Percentiles rank a stretch among this genome's conserved stretches.
phyloP scores from a whole-genome alignment of 2,797 vertebrate genomes.

The Anniella stebbinsi region DNA sequence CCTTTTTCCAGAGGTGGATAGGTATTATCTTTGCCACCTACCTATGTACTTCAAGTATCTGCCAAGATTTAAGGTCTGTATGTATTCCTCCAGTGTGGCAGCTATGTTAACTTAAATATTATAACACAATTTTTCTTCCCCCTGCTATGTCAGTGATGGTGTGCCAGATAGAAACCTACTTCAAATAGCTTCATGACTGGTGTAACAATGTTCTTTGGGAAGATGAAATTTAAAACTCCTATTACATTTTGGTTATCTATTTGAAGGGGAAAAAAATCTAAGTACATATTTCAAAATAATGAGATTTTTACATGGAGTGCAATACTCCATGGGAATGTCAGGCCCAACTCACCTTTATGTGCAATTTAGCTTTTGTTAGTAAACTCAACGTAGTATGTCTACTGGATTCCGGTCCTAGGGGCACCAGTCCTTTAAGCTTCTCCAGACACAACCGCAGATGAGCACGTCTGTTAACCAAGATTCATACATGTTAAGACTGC shows the following conservation, averaged over 20 bases:
- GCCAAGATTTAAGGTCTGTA: too few relatives aligned
- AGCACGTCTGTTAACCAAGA: constrained; percentile 82
- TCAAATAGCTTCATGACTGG: neutral
- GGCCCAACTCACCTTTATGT: constrained; percentile 88
- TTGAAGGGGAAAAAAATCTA: neutral
- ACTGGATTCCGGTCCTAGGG: constrained; percentile 88
- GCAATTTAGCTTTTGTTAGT: constrained; percentile 91
- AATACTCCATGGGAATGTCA: neutral
- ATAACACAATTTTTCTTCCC: neutral
- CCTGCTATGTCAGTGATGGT: too few relatives aligned
- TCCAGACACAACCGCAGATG: constrained; percentile 93
- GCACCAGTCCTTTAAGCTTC: constrained; percentile 92
- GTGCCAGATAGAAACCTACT: neutral
- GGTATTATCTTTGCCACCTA: neutral
- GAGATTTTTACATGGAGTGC: too few relatives aligned
- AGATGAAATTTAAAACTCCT: neutral
- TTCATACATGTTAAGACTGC: neutral
- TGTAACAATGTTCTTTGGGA: neutral
- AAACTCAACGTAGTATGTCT: constrained; percentile 94
- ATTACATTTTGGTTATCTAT: neutral
- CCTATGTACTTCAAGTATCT: neutral
- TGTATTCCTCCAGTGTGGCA: neutral
- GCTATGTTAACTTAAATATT: neutral
- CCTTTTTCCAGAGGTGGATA: neutral
- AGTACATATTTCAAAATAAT: neutral